Conservation (phyloP, 1,140 invertebrate genomes). For the Condylostylus longicornis region DNA sequence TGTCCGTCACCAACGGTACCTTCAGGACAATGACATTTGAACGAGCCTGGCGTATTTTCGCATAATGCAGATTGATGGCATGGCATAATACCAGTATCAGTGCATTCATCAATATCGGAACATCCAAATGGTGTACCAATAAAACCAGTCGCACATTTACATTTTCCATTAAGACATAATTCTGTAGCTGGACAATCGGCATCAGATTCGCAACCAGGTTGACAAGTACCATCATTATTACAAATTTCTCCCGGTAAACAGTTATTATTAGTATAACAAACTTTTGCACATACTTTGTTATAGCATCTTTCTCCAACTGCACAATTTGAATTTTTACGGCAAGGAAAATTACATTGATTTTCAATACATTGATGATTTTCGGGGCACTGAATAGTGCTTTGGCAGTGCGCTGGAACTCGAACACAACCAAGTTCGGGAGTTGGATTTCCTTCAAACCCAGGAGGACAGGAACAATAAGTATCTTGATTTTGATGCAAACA, state of each 20-base stretch:
- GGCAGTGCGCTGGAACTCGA: constrained; percentile 50
- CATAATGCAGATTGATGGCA: constrained; percentile 68
- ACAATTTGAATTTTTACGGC: constrained; percentile 50
- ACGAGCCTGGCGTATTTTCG: constrained; percentile 64
- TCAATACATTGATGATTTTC: constrained; percentile 55
- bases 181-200: constrained; percentile 64
- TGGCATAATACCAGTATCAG: constrained; percentile 52
- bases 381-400: constrained; percentile 49
- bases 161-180: constrained; percentile 64
- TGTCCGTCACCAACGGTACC: constrained; percentile 67
- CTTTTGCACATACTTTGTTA: constrained; percentile 61
- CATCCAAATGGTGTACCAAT: constrained; percentile 52
- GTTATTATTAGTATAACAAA: constrained; percentile 77
- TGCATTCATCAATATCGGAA: constrained; percentile 63
- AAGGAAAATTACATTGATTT: constrained; percentile 58
- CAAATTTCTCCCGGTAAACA: constrained; percentile 80
- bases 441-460: constrained; percentile 72
- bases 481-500: constrained; percentile 57
- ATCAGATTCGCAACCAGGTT: constrained; percentile 65
- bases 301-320: constrained; percentile 70
- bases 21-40: constrained; percentile 57
- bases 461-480: constrained; percentile 59
- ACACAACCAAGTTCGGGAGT: constrained; percentile 78
- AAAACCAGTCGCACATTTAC: constrained; percentile 59
- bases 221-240: constrained; percentile 58